Percentiles rank a stretch among this genome's conserved stretches.
These are phyloP conservation scores for Andinoacara biseriatus DNA, from an alignment of 2,113 vertebrate genomes.

Conservation along the genomic window DNA sequence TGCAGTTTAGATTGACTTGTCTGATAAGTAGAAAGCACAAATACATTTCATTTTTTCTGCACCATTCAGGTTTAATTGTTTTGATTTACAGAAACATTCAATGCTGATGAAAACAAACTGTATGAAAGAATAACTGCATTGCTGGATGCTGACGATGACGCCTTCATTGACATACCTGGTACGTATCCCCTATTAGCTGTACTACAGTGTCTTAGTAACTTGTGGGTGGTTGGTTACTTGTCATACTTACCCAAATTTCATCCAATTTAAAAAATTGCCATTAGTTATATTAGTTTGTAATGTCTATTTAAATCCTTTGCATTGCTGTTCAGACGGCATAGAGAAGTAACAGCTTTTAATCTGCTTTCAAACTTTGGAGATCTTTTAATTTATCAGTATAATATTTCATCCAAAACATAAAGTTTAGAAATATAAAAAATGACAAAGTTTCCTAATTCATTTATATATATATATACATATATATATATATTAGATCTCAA, in stretches of 20 bases:
- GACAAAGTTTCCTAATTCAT: neutral
- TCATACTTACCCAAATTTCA: neutral
- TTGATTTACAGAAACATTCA: slow-evolving; percentile 73
- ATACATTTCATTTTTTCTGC: slow-evolving; percentile 42
- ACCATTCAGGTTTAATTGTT: slow-evolving; percentile 47
- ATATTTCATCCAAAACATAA: neutral
- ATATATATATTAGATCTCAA: neutral
- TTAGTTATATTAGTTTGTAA: neutral
- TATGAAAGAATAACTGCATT: slow-evolving; percentile 78
- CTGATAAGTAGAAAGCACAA: slow-evolving; percentile 56
- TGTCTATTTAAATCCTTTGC: neutral
- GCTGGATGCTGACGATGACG: slow-evolving; percentile 80
- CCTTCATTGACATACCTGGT: slow-evolving; percentile 80
- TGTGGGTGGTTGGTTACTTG: neutral
- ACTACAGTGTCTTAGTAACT: neutral
- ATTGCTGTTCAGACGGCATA: neutral
- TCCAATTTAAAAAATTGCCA: neutral
- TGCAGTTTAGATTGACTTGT: slow-evolving; percentile 66
- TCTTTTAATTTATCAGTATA: neutral
- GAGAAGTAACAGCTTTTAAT: neutral
- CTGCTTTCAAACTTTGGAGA: neutral
- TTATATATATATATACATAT: neutral
- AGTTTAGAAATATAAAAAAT: neutral
- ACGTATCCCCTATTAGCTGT: slow-evolving; percentile 26
- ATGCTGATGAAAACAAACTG: slow-evolving; percentile 76